A percentile compares a stretch with the other conserved stretches of the same genome.
Evolutionary conservation across 2,888 invertebrate species (phyloP).

Genomic region (Parthenolecanium corni): DNA sequence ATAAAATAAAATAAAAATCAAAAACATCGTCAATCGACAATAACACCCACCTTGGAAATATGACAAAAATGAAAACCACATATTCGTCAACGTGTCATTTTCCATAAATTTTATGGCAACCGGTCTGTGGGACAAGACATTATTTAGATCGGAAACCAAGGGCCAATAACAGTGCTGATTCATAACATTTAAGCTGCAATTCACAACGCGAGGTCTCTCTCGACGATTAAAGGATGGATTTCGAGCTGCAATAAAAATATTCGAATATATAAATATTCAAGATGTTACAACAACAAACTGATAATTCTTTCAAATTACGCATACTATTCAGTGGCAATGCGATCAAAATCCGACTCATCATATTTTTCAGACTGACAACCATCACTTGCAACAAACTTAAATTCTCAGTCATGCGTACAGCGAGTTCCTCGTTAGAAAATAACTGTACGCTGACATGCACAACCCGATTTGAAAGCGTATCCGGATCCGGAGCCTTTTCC

Average conservation of each 20-base stretch:
- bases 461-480: slow-evolving; percentile 85
- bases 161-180: slow-evolving; percentile 99
- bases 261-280: neutral
- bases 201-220: slow-evolving; percentile 77
- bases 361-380: slow-evolving; percentile 77
- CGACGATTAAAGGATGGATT: neutral
- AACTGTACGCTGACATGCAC: slow-evolving; percentile 95
- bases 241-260: slow-evolving; percentile 6
- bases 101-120: slow-evolving; percentile 82
- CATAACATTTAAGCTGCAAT: slow-evolving; percentile 84
- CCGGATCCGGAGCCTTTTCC: slow-evolving; percentile 72
- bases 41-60: slow-evolving; percentile 72
- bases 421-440: slow-evolving; percentile 86
- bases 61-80: slow-evolving; percentile 91
- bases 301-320: slow-evolving; percentile 30
- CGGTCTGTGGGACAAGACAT: slow-evolving; percentile 82
- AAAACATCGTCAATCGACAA: neutral
- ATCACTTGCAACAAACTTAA: slow-evolving; percentile 82
- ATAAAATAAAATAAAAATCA: neutral
- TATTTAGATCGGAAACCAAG: slow-evolving; percentile 89
- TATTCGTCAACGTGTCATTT: slow-evolving; percentile 75
- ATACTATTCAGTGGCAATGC: slow-evolving; percentile 73
- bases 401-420: slow-evolving; percentile 81
- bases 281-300: neutral
- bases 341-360: slow-evolving; percentile 86